These are phyloP conservation scores for Ochotona curzoniae DNA, from an alignment of 2,113 vertebrate genomes.

Conservation along the genomic window DNA sequence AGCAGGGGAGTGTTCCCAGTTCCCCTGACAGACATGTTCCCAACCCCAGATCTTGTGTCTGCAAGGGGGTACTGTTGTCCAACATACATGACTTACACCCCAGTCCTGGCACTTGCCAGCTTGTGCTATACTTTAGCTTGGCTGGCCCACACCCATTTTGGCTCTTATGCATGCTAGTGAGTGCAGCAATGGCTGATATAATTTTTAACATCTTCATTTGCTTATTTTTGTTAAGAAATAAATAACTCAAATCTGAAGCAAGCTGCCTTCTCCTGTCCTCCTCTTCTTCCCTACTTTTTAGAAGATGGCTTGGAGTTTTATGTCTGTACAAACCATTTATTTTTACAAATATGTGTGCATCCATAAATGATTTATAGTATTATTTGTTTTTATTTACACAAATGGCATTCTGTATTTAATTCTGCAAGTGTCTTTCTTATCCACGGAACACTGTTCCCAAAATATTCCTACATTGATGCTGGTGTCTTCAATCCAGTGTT, in stretches of 20 bases:
- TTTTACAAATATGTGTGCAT: conserved; percentile 2
- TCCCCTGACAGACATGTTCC: too few species aligned
- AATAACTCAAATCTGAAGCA: not conserved
- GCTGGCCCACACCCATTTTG: too few species aligned
- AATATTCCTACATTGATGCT: not conserved
- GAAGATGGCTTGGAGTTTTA: not conserved
- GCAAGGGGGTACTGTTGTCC: too few species aligned
- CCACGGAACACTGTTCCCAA: not conserved
- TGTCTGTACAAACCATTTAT: not conserved
- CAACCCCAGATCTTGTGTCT: too few species aligned
- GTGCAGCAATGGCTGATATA: too few species aligned
- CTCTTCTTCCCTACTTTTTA: not conserved
- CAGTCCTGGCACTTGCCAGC: too few species aligned
- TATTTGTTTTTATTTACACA: not conserved
- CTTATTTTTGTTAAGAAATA: conserved; percentile 25
- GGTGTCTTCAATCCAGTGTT: not conserved
- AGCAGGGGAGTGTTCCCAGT: too few species aligned
- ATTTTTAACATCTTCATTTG: not conserved
- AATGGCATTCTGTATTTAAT: not conserved
- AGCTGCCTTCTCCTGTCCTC: not conserved
- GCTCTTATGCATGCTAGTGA: too few species aligned
- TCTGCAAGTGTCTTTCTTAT: not conserved
- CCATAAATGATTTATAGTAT: not conserved
- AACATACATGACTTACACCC: too few species aligned
- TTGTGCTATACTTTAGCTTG: too few species aligned